Base-by-base conservation (phyloP, 2,797 vertebrate species). In the Nyctalus aviator region DNA sequence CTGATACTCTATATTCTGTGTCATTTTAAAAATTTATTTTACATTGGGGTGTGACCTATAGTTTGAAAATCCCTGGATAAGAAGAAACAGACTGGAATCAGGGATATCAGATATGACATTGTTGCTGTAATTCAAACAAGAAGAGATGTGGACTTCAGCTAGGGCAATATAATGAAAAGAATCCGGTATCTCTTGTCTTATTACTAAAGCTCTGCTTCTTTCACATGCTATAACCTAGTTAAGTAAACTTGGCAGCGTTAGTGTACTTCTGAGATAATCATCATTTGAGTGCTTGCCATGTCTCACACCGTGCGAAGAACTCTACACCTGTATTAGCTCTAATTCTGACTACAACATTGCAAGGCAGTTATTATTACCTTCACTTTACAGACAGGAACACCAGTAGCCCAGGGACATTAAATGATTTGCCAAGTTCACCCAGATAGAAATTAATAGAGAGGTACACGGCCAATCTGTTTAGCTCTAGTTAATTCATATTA, bases 1-100 rank as follows among this genome's bases (percentile, higher is more conserved):
- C 20, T 71, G 8, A 53, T 72, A 72, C 76, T 84, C 77, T 88
- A 13, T 78, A 41, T 59, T 82, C 13, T 48, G 21, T 71, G 62
- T 81, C n/a, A 77, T 59, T 84, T 23, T 82, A 73, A 68, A 53
- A 78, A 55, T 44, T 83, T 50, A 96, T 82, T 85, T 93, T 50
- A 86, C 3, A 81, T 46, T 25, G 18, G 55, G 13, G 88, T 68
- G 6, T 62, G 55, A 88, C 17, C 73, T n/a, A 48, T 18, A 13
- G 15, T 55, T 20, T 90, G 62, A 41, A 90, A 94, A 62, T 11
- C 2, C 0, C 53, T 66, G n/a, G 59, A 68, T 87, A 93, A 89
- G 59, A 91, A 88, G 57, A 83, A 90, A 88, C 18, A 78, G 25
- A 57, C 32, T 66, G n/a, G 13, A 79, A n/a, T 78, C 35, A 55